Conservation (phyloP, 2,113 vertebrate species). For the Haliaeetus leucogaster region DNA sequence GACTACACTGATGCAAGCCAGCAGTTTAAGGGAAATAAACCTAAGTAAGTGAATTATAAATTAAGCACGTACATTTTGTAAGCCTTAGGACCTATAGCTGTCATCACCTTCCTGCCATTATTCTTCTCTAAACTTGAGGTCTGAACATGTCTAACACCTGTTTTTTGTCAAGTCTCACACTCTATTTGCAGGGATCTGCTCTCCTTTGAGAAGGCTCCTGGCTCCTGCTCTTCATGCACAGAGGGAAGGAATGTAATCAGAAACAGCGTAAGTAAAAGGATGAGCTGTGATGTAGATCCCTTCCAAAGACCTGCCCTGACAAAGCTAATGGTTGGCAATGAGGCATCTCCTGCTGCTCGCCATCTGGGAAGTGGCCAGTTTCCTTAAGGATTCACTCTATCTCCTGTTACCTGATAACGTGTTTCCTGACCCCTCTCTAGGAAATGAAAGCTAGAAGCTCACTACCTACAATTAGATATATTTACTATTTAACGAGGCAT, state of each 20-base stretch:
- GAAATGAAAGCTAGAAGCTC: background rate
- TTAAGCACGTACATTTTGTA: background rate
- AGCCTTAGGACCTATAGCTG: background rate
- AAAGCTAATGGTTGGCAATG: rapidly evolving
- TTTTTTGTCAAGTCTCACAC: constrained; percentile 46
- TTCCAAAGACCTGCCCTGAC: background rate
- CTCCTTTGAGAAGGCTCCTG: constrained; percentile 33
- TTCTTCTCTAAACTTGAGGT: background rate
- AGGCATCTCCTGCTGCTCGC: background rate
- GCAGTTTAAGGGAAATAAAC: background rate
- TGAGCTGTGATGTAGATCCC: background rate
- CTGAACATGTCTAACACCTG: background rate
- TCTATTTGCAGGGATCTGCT: constrained; percentile 42
- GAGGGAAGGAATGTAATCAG: constrained; percentile 19
- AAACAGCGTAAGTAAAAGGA: constrained; percentile 30
- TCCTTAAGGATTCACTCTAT: background rate
- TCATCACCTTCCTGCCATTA: background rate
- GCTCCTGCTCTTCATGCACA: background rate
- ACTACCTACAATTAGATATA: background rate
- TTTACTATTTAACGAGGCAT: background rate
- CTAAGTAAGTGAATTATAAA: background rate
- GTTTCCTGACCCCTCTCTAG: background rate
- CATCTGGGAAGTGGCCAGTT: background rate
- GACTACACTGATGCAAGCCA: background rate
- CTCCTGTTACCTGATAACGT: background rate